Conservation (phyloP, 1,140 invertebrate species). For the Cydia strobilella region DNA sequence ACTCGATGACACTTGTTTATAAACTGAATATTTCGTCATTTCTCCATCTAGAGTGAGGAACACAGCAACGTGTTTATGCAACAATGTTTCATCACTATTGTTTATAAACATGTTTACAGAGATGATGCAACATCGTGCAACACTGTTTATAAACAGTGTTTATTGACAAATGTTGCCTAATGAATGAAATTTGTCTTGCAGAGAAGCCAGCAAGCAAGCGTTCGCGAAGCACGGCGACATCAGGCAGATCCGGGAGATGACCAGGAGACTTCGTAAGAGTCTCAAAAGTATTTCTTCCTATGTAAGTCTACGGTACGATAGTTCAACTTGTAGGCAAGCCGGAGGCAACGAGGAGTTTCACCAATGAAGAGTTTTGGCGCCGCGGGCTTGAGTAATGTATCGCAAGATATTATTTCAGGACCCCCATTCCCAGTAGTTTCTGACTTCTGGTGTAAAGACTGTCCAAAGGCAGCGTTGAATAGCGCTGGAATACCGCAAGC, state of each 20-base stretch:
- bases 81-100: neutral
- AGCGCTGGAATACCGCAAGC: too few relatives aligned
- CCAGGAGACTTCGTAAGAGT: slow-evolving; percentile 39
- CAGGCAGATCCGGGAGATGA: slow-evolving; percentile 44
- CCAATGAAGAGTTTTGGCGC: too few relatives aligned
- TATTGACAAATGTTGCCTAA: too few relatives aligned
- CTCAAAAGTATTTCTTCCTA: slow-evolving; percentile 35
- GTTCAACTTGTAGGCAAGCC: too few relatives aligned
- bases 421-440: too few relatives aligned
- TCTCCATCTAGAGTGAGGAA: slow-evolving; percentile 9
- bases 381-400: too few relatives aligned
- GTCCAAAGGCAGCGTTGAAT: too few relatives aligned
- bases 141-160: too few relatives aligned
- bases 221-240: slow-evolving; percentile 44
- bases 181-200: neutral
- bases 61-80: slow-evolving; percentile 12
- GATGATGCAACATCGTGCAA: neutral
- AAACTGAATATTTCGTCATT: slow-evolving; percentile 11
- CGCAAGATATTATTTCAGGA: too few relatives aligned
- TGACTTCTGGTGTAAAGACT: too few relatives aligned
- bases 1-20: slow-evolving; percentile 6
- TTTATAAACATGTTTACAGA: slow-evolving; percentile 4
- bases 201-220: neutral
- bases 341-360: too few relatives aligned
- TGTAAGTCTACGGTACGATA: slow-evolving; percentile 37